Evolutionary conservation across 2,888 invertebrate species (phyloP).

Genomic region (Megastigmus dorsalis): DNA sequence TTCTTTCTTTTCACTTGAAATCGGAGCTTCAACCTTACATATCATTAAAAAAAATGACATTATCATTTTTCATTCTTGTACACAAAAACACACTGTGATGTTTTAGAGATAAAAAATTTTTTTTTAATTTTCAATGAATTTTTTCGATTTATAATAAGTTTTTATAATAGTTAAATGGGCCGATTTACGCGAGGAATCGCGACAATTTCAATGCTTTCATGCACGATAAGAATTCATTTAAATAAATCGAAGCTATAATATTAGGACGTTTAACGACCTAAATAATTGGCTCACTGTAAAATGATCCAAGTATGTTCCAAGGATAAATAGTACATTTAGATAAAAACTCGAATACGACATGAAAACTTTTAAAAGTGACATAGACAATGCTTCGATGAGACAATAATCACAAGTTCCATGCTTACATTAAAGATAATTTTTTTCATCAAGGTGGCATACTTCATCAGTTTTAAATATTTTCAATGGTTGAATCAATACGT

Average conservation of each 20-base stretch:
- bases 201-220: conserved; percentile 27
- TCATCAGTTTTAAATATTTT: conserved; percentile 31
- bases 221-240: conserved; percentile 28
- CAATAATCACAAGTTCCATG: conserved; percentile 41
- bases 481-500: conserved; percentile 1
- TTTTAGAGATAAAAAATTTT: conserved; percentile 17
- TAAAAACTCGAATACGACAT: conserved; percentile 48
- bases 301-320: conserved; percentile 32
- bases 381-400: conserved; percentile 41
- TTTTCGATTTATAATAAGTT: conserved; percentile 45
- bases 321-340: conserved; percentile 52
- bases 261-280: conserved; percentile 37
- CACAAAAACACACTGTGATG: conserved; percentile 6
- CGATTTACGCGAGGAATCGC: conserved; percentile 33
- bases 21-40: conserved; percentile 10
- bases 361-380: conserved; percentile 47
- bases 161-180: conserved; percentile 56
- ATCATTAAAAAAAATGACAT: conserved; percentile 21
- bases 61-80: conserved; percentile 16
- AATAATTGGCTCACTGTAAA: conserved; percentile 32
- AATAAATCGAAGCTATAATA: conserved; percentile 27
- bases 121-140: conserved; percentile 1
- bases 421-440: conserved; percentile 31
- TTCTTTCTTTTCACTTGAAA: conserved; percentile 38
- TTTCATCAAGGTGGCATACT: conserved; percentile 48